phyloP scores from a whole-genome alignment of 2,113 vertebrate genomes.

The Amphiprion ocellaris region DNA sequence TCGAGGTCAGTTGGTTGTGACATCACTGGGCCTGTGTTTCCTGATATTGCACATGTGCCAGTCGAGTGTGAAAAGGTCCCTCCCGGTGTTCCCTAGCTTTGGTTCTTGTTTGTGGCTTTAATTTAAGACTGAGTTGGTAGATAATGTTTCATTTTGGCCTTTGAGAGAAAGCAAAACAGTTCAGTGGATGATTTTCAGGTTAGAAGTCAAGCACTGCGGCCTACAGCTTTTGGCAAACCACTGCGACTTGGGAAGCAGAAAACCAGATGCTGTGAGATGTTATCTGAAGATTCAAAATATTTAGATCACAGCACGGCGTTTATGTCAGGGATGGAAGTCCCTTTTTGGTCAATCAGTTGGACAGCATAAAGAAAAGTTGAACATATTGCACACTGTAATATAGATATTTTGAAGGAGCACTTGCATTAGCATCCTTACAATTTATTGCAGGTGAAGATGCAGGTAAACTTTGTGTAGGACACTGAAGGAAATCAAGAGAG shows the following conservation, averaged over 20 bases:
- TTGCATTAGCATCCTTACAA: background rate
- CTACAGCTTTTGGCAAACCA: constrained; percentile 37
- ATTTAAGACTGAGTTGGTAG: constrained; percentile 57
- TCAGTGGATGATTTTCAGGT: constrained; percentile 48
- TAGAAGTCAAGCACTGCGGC: constrained; percentile 42
- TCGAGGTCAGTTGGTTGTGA: constrained; percentile 65
- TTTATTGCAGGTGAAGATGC: constrained; percentile 10
- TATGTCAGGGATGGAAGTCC: constrained; percentile 12
- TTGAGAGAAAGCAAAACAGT: constrained; percentile 54
- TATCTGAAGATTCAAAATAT: constrained; percentile 57
- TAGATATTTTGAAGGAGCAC: background rate
- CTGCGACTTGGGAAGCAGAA: constrained; percentile 28
- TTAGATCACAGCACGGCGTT: constrained; percentile 37
- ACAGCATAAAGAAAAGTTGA: constrained; percentile 4
- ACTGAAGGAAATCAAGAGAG: constrained; percentile 10
- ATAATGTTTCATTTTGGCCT: constrained; percentile 63
- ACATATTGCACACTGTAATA: constrained; percentile 9
- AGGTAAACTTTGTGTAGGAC: constrained; percentile 8
- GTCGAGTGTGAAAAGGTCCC: constrained; percentile 19
- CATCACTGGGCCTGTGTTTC: constrained; percentile 70
- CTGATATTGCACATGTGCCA: constrained; percentile 58
- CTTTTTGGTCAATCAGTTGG: constrained; percentile 18
- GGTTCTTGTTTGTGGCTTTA: constrained; percentile 51
- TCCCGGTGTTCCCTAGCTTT: constrained; percentile 5
- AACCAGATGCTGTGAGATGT: constrained; percentile 56